Evolutionary conservation across 2,797 vertebrate species (phyloP).

Genomic region (Poecilia wingei): DNA sequence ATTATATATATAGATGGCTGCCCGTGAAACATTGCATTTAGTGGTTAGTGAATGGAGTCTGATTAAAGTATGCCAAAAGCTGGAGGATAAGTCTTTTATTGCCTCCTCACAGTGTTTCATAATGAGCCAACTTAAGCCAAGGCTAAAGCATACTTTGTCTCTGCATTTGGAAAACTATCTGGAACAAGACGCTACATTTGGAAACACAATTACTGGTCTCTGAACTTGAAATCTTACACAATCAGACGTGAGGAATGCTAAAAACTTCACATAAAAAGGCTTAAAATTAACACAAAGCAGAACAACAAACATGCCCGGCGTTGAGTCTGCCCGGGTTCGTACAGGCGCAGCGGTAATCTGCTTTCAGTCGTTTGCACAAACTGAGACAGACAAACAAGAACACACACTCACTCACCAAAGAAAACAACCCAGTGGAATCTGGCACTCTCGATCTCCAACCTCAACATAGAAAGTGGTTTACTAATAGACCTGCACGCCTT

Average conservation of each 20-base stretch:
- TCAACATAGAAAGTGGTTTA: slow-evolving; percentile 75
- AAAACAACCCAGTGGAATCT: slow-evolving; percentile 69
- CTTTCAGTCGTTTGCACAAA: slow-evolving; percentile 38
- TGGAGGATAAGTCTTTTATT: background rate
- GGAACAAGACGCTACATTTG: slow-evolving; percentile 27
- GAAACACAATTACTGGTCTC: slow-evolving; percentile 50
- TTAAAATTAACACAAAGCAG: slow-evolving; percentile 37
- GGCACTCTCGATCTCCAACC: slow-evolving; percentile 58
- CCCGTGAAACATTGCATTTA: slow-evolving; percentile 60
- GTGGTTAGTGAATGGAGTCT: slow-evolving; percentile 50
- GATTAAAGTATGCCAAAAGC: slow-evolving; percentile 31
- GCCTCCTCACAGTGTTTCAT: slow-evolving; percentile 31
- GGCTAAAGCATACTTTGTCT: slow-evolving; percentile 23
- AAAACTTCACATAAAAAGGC: slow-evolving; percentile 15
- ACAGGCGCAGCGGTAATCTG: slow-evolving; percentile 48
- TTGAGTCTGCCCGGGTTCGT: slow-evolving; percentile 14
- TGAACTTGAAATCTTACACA: slow-evolving; percentile 46
- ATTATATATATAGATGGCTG: slow-evolving; percentile 52
- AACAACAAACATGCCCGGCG: slow-evolving; percentile 23
- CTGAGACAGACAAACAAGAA: slow-evolving; percentile 46
- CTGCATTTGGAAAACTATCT: slow-evolving; percentile 48
- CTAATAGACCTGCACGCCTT: slow-evolving; percentile 71
- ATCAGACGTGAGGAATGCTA: slow-evolving; percentile 32
- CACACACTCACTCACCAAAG: slow-evolving; percentile 54
- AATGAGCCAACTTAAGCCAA: slow-evolving; percentile 48